A percentile compares a stretch with the other conserved stretches of the same genome.
These are phyloP conservation scores for Brassicogethes aeneus DNA, from an alignment of 2,888 invertebrate species.

Conservation along the genomic window DNA sequence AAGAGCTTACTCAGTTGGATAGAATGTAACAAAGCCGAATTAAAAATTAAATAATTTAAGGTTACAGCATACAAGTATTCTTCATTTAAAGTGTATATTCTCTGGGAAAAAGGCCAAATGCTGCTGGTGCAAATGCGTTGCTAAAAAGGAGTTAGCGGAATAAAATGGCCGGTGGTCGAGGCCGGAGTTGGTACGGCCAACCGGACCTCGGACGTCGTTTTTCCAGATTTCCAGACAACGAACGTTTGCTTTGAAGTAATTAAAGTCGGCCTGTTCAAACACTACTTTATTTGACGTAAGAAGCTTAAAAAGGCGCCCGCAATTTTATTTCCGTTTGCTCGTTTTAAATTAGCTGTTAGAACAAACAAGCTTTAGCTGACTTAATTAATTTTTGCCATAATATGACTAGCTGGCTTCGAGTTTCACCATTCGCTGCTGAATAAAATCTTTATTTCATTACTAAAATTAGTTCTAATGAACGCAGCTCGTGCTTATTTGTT, in stretches of 20 bases:
- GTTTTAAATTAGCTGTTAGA: slow-evolving; percentile 6
- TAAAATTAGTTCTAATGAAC: too few species aligned
- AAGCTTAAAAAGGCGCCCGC: slow-evolving; percentile 5
- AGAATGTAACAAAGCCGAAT: too few species aligned
- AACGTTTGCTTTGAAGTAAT: slow-evolving; percentile 10
- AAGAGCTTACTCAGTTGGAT: too few species aligned
- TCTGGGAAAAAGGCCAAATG: not conserved
- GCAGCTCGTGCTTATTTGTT: too few species aligned
- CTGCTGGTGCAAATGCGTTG: not conserved
- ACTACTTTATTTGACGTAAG: slow-evolving; percentile 12
- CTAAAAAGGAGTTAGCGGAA: not conserved
- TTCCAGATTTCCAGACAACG: not conserved
- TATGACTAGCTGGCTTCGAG: slow-evolving; percentile 1
- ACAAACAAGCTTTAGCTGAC: slow-evolving; percentile 4
- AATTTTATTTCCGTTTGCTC: slow-evolving; percentile 4
- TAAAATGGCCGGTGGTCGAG: slow-evolving; percentile 1
- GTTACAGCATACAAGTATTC: too few species aligned
- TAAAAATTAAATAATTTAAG: too few species aligned
- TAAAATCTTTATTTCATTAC: too few species aligned
- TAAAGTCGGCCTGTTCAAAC: slow-evolving; percentile 9
- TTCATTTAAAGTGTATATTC: too few species aligned
- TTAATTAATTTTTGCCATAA: slow-evolving; percentile 12
- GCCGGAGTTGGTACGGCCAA: not conserved
- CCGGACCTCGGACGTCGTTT: not conserved
- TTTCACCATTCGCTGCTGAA: too few species aligned